These are phyloP conservation scores for Augochlora pura DNA, from an alignment of 1,140 invertebrate species.

Conservation along the genomic window DNA sequence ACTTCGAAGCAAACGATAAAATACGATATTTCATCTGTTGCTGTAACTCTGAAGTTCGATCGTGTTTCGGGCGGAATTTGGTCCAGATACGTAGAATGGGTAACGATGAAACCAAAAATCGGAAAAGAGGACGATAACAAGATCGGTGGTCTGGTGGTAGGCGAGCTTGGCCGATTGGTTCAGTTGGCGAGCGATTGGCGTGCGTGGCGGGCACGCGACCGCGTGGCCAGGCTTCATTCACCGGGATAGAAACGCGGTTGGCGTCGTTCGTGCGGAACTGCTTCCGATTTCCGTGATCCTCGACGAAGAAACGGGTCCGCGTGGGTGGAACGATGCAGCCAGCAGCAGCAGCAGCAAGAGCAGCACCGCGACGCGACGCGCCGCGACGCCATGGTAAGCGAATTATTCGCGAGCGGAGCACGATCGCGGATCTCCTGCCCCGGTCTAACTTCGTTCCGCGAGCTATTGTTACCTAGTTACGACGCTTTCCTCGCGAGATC, in stretches of 20 bases:
- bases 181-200: constrained; percentile 11
- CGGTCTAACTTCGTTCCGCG: constrained; percentile 3
- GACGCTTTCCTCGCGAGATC: neutral
- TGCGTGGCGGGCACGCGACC: constrained; percentile 23
- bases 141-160: neutral
- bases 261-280: constrained; percentile 49
- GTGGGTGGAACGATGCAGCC: neutral
- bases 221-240: constrained; percentile 23
- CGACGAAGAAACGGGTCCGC: constrained; percentile 31
- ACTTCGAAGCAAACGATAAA: no score
- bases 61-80: no score
- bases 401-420: constrained; percentile 20
- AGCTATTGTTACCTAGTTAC: constrained; percentile 1
- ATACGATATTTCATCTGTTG: no score
- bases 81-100: no score
- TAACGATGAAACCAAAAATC: neutral
- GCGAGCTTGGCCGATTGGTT: neutral
- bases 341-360: no score
- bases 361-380: neutral
- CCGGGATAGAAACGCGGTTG: neutral
- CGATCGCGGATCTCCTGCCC: neutral
- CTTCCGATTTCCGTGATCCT: constrained; percentile 54
- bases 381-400: constrained; percentile 8
- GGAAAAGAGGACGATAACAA: neutral
- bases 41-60: no score